Base-by-base conservation (phyloP, 2,888 invertebrate genomes). In the Nomada lathburiana region DNA sequence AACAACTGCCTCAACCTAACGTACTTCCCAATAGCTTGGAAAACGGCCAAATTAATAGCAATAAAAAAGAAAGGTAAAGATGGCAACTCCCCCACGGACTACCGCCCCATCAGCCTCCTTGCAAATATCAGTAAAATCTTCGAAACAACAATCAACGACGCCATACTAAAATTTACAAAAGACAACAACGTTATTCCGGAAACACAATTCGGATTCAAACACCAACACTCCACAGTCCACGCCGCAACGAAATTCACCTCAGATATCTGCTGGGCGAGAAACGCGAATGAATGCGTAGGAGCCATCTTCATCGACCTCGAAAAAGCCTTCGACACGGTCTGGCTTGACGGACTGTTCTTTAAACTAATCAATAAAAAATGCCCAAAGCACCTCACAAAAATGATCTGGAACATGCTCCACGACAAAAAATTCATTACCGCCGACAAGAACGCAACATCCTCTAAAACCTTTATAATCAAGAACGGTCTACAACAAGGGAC, bases 331-430 rank as follows among this genome's bases (percentile, higher is more conserved):
- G 29, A 29, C 29, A 7, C 7, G 7, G 29, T 7, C 7, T 29
- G 29, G 29, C 29, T 29, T 0, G 29, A 29, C 29, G 29, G 29
- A 7, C 29, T 29, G 29, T 29, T 29, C 4, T 86, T 57, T 29
- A 75, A 75, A 73, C 63, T 83, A 16, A 13, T 55, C 2, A 63
- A 79, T 71, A 72, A 79, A 13, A 5, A 76, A 1, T 84, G 78
- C 20, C 82, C 86, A 1, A 10, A 4, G 0, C 50, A 76, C 5
- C n/a, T 69, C 0, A 26, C 64, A 0, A 72, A 68, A 26, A 65
- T 80, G 16, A 42, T 82, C 10, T 62, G 63, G 53, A 29, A 78
- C 11, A 20, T 82, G 68, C 20, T 42, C 18, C 13, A 74, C 63
- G 36, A 44, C 1, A 44, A 79, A 83, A 13, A 83, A 78, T 47